Evolutionary conservation across 1,140 invertebrate genomes (phyloP), one percentile per base, ranked within the genome.

Genomic region (Apis dorsata): DNA sequence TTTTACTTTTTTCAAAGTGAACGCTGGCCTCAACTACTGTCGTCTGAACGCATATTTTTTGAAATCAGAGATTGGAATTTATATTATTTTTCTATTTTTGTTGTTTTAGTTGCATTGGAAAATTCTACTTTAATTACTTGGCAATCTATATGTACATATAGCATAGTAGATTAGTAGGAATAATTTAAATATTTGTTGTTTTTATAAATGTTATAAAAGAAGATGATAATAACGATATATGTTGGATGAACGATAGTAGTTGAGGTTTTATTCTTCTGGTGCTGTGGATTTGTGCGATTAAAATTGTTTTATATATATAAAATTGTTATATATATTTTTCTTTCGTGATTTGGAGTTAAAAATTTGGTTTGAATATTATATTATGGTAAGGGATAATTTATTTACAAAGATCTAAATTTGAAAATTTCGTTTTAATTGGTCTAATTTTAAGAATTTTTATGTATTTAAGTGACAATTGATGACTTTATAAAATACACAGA

Each of bases 21-120:
- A 80, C 62, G 60, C 24, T 82, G 34, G 12, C 74, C 65, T 77
- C 73, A 66, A 70, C 73, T 49, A 77, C 80, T 11, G 49, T 70
- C 73, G 24, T 59, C 60, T n/a, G 1, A 59, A 7, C 19, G 11
- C 24, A 21, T 24, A 9, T n/a, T 75, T 17, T 49, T 8, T 11
- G 24, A 57, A 8, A 57, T 28, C 17, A 10, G 15, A 49, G 5
- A n/a, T 60, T 21, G 15, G 34, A 19, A 76, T 76, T 63, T 28
- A 10, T 15, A 28, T 68, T 34, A 28, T 28, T 53, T 11, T 17
- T 51, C 59, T 51, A 63, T n/a, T 59, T 19, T 63, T 53, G 7
- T 65, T 15, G 11, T 66, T 44, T 44, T 24, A 65, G 65, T 78
- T 17, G 76, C 8, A 3, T 24, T n/a, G 19, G 28, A 15, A 12